Percentiles rank a stretch among this genome's conserved stretches.
These are phyloP conservation scores for Hemistola chrysoprasaria DNA, from an alignment of 2,888 invertebrate genomes.

Conservation along the genomic window DNA sequence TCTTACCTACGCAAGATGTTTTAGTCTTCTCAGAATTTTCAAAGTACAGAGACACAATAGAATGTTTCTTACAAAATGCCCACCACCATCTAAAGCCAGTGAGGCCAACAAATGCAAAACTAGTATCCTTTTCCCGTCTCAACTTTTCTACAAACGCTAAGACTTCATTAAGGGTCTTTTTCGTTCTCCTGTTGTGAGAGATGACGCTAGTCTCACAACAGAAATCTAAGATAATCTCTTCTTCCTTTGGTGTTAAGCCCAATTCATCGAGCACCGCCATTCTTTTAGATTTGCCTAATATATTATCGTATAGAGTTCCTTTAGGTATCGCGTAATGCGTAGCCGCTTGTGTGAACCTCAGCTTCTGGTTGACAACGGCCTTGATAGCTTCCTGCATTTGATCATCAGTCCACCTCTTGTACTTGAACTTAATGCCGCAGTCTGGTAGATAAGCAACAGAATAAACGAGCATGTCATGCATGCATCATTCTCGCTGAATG, in stretches of 20 bases:
- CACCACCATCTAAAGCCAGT: constrained; percentile 91
- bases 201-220: constrained; percentile 88
- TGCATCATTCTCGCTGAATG: too few species aligned
- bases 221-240: constrained; percentile 85
- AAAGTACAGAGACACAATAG: constrained; percentile 83
- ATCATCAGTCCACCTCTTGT: constrained; percentile 89
- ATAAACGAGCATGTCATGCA: constrained; percentile 22
- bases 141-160: constrained; percentile 86
- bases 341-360: constrained; percentile 90
- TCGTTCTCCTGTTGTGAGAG: constrained; percentile 87
- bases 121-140: constrained; percentile 80
- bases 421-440: constrained; percentile 81
- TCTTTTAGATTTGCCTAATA: constrained; percentile 88
- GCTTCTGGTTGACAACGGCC: constrained; percentile 87
- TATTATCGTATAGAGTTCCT: constrained; percentile 90
- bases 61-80: constrained; percentile 91
- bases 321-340: constrained; percentile 88
- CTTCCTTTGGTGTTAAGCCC: constrained; percentile 82
- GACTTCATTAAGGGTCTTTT: constrained; percentile 84
- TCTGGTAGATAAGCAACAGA: constrained; percentile 61
- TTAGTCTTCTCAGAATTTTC: constrained; percentile 40
- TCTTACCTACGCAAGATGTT: constrained; percentile 33
- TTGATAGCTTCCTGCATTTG: constrained; percentile 89
- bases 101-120: constrained; percentile 86
- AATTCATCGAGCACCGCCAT: constrained; percentile 89